phyloP scores from a whole-genome alignment of 2,797 vertebrate genomes.

The Sebastes reedi region DNA sequence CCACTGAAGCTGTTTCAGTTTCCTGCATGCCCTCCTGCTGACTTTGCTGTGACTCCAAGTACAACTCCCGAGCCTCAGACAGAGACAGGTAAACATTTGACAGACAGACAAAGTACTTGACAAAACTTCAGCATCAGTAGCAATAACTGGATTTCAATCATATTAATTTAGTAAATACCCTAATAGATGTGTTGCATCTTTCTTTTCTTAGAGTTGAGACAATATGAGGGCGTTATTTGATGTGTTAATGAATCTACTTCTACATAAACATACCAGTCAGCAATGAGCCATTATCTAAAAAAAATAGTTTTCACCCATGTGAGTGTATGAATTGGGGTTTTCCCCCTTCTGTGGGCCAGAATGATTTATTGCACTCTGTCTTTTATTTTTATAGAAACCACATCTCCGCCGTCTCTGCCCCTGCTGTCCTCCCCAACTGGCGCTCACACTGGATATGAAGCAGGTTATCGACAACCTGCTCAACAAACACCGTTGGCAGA shows the following conservation, averaged over 20 bases:
- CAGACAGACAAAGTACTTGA: neutral
- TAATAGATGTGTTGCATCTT: neutral
- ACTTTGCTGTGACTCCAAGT: neutral
- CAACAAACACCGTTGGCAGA: constrained; percentile 3
- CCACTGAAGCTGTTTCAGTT: no score
- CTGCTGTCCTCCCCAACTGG: neutral
- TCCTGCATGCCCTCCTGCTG: neutral
- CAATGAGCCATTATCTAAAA: neutral
- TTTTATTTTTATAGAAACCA: neutral
- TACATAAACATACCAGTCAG: neutral
- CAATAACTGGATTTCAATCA: neutral
- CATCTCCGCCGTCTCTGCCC: neutral
- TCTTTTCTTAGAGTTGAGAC: neutral
- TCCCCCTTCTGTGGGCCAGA: neutral
- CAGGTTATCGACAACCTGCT: constrained; percentile 16
- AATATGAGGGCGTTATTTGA: neutral
- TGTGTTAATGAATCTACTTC: neutral
- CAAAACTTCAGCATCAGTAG: neutral
- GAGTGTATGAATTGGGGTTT: neutral
- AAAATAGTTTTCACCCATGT: no score
- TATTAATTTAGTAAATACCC: neutral
- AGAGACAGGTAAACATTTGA: neutral
- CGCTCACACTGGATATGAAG: constrained; percentile 22
- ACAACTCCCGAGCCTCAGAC: neutral
- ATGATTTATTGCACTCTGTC: neutral